Percentiles rank a stretch among this genome's conserved stretches.
Evolutionary conservation across 2,888 invertebrate species (phyloP).

Genomic region (Sesia apiformis): DNA sequence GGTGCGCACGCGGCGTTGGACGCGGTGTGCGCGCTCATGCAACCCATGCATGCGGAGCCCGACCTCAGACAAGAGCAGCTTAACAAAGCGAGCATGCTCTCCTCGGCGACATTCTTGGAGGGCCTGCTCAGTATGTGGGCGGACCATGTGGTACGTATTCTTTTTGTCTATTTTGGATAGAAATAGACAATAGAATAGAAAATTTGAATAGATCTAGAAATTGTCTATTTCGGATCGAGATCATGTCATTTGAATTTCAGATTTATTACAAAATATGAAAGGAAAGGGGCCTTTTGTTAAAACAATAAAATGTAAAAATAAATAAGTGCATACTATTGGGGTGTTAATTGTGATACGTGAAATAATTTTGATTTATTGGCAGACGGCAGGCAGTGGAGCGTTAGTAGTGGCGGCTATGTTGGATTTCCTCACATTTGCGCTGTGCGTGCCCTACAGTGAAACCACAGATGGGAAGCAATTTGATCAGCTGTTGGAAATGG

Average conservation of each 20-base stretch:
- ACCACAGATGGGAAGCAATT: constrained; percentile 98
- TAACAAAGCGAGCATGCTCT: constrained; percentile 96
- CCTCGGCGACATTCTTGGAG: constrained; percentile 93
- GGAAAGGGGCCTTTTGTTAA: no score
- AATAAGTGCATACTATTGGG: no score
- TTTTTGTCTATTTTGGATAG: no score
- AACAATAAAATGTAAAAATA: no score
- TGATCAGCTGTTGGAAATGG: constrained; percentile 93
- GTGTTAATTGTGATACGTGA: no score
- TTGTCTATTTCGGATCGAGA: no score
- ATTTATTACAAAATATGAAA: no score
- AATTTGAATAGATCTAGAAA: no score
- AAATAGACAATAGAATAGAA: no score
- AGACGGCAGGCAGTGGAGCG: constrained; percentile 95
- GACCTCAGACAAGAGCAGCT: constrained; percentile 98
- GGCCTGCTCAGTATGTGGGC: constrained; percentile 96
- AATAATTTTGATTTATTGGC: constrained; percentile 15
- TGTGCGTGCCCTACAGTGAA: constrained; percentile 99
- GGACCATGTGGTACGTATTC: constrained; percentile 86
- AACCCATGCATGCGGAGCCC: constrained; percentile 97
- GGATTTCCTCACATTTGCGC: constrained; percentile 97
- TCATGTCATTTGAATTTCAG: not conserved
- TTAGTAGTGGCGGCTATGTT: constrained; percentile 97
- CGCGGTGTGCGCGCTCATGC: constrained; percentile 98
- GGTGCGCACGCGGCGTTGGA: constrained; percentile 97